Evolutionary conservation across 2,797 vertebrate genomes (phyloP).

Genomic region (Pagetopsis macropterus): DNA sequence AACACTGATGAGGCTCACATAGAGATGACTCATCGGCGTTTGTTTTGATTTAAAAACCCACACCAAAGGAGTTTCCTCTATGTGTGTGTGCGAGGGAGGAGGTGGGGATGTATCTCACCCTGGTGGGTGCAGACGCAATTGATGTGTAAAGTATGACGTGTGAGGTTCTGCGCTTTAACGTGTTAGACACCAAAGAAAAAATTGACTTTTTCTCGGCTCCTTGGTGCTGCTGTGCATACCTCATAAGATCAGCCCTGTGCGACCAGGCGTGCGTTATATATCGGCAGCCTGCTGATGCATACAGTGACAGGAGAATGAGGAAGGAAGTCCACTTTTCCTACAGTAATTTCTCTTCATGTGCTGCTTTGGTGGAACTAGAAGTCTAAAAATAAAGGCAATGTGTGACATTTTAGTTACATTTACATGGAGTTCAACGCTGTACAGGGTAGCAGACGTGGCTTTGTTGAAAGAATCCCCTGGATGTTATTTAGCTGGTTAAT

Average conservation of each 20-base stretch:
- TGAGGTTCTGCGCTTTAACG: slow-evolving; percentile 33
- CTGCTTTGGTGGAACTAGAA: slow-evolving; percentile 25
- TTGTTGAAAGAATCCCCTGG: slow-evolving; percentile 2
- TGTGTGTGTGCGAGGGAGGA: slow-evolving; percentile 43
- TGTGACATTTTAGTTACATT: slow-evolving; percentile 26
- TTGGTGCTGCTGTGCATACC: slow-evolving; percentile 5
- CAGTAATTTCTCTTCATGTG: slow-evolving; percentile 43
- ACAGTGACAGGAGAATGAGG: slow-evolving; percentile 51
- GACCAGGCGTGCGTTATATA: slow-evolving; percentile 22
- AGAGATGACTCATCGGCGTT: slow-evolving; percentile 83
- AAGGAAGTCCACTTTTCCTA: slow-evolving; percentile 45
- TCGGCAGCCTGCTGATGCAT: slow-evolving; percentile 54
- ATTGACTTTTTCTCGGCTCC: slow-evolving; percentile 28
- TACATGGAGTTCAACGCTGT: neutral
- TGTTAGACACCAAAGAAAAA: slow-evolving; percentile 36
- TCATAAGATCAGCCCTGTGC: slow-evolving; percentile 47
- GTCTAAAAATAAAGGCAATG: slow-evolving; percentile 41
- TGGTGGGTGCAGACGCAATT: slow-evolving; percentile 51
- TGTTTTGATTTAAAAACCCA: slow-evolving; percentile 80
- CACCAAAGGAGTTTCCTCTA: slow-evolving; percentile 79
- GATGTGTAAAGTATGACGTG: slow-evolving; percentile 52
- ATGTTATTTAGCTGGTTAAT: slow-evolving; percentile 34
- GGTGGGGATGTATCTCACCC: slow-evolving; percentile 39
- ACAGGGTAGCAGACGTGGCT: neutral
- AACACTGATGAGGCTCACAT: slow-evolving; percentile 67